A percentile compares a stretch with the other conserved stretches of the same genome.
Conservation (phyloP, 2,797 vertebrate genomes). For the Oreonectes daqikongensis region DNA sequence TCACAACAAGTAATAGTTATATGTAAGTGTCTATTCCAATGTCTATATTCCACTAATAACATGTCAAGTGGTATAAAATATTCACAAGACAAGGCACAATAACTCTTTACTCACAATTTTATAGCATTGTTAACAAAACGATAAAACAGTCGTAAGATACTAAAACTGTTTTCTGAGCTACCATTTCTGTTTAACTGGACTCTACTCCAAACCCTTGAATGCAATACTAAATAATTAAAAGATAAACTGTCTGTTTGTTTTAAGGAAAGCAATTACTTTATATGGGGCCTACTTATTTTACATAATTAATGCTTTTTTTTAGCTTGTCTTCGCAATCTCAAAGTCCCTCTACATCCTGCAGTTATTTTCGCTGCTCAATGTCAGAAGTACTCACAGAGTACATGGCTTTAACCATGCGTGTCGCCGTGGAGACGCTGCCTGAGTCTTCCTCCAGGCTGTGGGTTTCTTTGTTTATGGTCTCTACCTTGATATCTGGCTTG, state of each 20-base stretch:
- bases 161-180: not conserved
- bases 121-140: not conserved
- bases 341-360: not conserved
- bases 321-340: not conserved
- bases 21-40: not conserved
- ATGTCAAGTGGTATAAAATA: no score
- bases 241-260: not conserved
- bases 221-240: not conserved
- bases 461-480: constrained; percentile 94
- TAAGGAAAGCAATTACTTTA: not conserved
- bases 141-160: not conserved
- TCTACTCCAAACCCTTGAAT: not conserved
- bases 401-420: constrained; percentile 96
- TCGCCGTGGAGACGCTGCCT: constrained; percentile 89
- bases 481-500: constrained; percentile 96
- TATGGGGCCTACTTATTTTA: not conserved
- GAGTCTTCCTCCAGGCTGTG: constrained; percentile 93
- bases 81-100: not conserved
- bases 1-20: not conserved
- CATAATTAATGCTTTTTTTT: not conserved
- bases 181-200: not conserved
- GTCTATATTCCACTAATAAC: not conserved
- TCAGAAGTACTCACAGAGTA: constrained; percentile 85
- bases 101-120: not conserved
- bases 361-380: constrained; percentile 10